A percentile compares a stretch with the other conserved stretches of the same genome.
phyloP scores from a whole-genome alignment of 2,888 invertebrate species.

The Andrena hattorfiana region DNA sequence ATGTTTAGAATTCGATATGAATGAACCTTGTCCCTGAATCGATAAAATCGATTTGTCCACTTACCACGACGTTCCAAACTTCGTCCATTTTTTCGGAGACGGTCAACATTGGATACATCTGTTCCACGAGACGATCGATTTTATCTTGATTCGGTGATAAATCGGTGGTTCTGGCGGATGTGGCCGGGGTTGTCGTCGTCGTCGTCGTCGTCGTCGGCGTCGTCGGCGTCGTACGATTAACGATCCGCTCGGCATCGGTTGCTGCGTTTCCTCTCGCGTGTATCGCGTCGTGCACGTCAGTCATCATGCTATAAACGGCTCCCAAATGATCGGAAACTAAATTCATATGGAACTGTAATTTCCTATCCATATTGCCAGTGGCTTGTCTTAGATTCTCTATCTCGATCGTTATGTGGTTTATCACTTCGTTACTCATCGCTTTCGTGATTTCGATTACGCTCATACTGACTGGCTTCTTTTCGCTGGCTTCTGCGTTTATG shows the following conservation, averaged over 20 bases:
- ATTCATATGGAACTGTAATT: conserved; percentile 94
- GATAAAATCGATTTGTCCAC: conserved; percentile 34
- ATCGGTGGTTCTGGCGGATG: conserved; percentile 76
- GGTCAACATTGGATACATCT: conserved; percentile 93
- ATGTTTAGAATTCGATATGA: not conserved
- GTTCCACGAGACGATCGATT: conserved; percentile 92
- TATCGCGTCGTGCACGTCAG: conserved; percentile 93
- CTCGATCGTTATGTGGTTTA: conserved; percentile 93
- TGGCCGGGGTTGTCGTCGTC: conserved; percentile 80
- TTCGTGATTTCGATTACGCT: conserved; percentile 94
- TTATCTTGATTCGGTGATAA: conserved; percentile 86
- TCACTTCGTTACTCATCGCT: conserved; percentile 92
- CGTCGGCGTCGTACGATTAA: conserved; percentile 68
- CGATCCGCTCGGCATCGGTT: conserved; percentile 82
- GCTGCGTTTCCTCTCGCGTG: conserved; percentile 88
- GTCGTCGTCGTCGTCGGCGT: not conserved
- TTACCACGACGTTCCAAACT: conserved; percentile 94
- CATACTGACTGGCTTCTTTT: conserved; percentile 94
- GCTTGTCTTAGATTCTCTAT: conserved; percentile 92
- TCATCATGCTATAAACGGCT: conserved; percentile 91
- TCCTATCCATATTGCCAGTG: conserved; percentile 92
- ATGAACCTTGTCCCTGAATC: not conserved
- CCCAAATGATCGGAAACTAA: conserved; percentile 93
- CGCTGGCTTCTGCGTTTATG: conserved; percentile 94
- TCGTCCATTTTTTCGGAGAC: conserved; percentile 96